Conservation (phyloP, 1,140 invertebrate species). For the Calephelis virginiensis region DNA sequence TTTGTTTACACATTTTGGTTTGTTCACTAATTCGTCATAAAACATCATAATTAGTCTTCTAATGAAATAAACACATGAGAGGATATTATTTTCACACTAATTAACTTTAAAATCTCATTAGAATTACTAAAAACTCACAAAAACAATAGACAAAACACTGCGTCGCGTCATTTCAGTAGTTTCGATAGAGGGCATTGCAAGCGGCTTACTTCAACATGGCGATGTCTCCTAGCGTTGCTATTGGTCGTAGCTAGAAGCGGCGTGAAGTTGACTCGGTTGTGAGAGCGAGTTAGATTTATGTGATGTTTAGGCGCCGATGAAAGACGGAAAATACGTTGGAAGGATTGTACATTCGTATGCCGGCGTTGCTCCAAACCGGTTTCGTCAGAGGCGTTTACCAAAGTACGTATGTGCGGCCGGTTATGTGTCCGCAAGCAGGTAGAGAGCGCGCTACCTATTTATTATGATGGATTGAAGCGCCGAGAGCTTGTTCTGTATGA, state of each 20-base stretch:
- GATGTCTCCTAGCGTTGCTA: conserved; percentile 47
- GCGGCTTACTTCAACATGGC: conserved; percentile 66
- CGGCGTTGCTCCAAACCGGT: conserved; percentile 60
- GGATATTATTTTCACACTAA: conserved; percentile 10
- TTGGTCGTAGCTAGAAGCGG: conserved; percentile 49
- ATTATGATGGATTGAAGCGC: conserved; percentile 57
- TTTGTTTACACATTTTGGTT: conserved; percentile 21
- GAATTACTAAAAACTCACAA: conserved; percentile 59
- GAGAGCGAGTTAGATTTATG: conserved; percentile 70
- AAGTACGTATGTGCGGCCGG: conserved; percentile 54
- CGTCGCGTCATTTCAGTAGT: conserved; percentile 47
- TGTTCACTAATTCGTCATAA: neutral
- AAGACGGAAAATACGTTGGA: conserved; percentile 65
- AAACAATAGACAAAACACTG: conserved; percentile 59
- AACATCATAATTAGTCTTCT: neutral
- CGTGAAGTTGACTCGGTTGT: conserved; percentile 60
- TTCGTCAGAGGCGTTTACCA: conserved; percentile 70
- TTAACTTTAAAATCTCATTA: conserved; percentile 35
- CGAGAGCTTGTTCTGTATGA: conserved; percentile 37
- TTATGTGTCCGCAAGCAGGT: conserved; percentile 67
- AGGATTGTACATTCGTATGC: conserved; percentile 67
- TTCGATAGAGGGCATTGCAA: conserved; percentile 50
- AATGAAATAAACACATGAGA: conserved; percentile 1
- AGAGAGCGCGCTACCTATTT: conserved; percentile 56
- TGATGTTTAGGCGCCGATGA: conserved; percentile 60